Evolutionary conservation across 1,140 invertebrate genomes (phyloP).

Genomic region (Mylabris phalerata): DNA sequence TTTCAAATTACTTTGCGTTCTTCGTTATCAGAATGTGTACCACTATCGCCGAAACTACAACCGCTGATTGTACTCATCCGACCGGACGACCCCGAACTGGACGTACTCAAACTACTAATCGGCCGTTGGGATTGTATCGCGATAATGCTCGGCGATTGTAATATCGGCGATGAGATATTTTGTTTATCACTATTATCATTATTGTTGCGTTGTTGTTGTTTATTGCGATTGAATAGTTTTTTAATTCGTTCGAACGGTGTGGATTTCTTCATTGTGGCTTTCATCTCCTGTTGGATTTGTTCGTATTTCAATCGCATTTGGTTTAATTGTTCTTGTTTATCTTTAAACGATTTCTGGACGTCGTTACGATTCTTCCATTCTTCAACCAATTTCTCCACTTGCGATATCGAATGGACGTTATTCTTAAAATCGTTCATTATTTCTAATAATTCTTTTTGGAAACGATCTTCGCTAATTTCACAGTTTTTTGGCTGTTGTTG

Average conservation of each 20-base stretch:
- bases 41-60: conserved; percentile 71
- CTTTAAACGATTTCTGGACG: conserved; percentile 75
- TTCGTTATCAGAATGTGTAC: conserved; percentile 76
- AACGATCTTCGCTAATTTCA: conserved; percentile 39
- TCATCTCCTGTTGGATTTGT: conserved; percentile 68
- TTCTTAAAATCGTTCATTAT: conserved; percentile 87
- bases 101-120: conserved; percentile 65
- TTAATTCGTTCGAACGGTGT: conserved; percentile 71
- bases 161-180: conserved; percentile 14
- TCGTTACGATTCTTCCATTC: conserved; percentile 79
- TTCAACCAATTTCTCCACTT: conserved; percentile 77
- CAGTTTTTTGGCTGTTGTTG: not conserved
- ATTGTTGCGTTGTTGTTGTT: not conserved
- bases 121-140: conserved; percentile 45
- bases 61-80: conserved; percentile 68
- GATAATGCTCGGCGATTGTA: conserved; percentile 16
- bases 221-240: conserved; percentile 63
- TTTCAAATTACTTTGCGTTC: conserved; percentile 54
- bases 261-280: conserved; percentile 59
- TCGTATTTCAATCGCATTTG: conserved; percentile 75
- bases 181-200: conserved; percentile 13
- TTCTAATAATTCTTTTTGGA: conserved; percentile 73
- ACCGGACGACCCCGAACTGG: conserved; percentile 69
- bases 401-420: conserved; percentile 74
- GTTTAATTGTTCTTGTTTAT: conserved; percentile 73